Evolutionary conservation across 2,888 invertebrate species (phyloP).

Genomic region (Microdon myrmicae): DNA sequence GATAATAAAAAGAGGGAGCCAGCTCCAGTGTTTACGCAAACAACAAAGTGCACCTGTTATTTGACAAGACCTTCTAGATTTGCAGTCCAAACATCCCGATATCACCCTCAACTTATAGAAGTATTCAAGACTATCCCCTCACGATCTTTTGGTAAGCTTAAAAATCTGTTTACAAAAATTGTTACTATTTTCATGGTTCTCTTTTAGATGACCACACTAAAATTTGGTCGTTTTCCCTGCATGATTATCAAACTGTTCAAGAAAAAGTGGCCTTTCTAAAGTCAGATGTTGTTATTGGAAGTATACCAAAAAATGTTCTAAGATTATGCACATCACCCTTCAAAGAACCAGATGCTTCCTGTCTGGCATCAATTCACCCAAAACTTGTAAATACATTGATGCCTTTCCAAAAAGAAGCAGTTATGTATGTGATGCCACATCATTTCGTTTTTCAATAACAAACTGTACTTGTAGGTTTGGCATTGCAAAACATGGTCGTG

Average conservation of each 20-base stretch:
- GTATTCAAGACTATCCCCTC: slow-evolving; percentile 81
- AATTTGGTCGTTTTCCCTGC: slow-evolving; percentile 81
- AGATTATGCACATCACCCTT: slow-evolving; percentile 67
- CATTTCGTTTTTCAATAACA: slow-evolving; percentile 13
- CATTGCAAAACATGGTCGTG: slow-evolving; percentile 81
- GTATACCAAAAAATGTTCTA: slow-evolving; percentile 74
- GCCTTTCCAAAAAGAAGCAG: slow-evolving; percentile 90
- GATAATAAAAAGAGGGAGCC: slow-evolving; percentile 33
- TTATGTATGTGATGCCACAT: slow-evolving; percentile 70
- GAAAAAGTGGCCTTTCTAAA: slow-evolving; percentile 71
- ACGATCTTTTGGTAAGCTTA: slow-evolving; percentile 74
- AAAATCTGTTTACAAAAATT: background rate
- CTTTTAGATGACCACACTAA: slow-evolving; percentile 76
- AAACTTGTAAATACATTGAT: slow-evolving; percentile 76
- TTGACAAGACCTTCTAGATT: slow-evolving; percentile 77
- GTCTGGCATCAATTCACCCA: slow-evolving; percentile 76
- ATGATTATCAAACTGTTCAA: slow-evolving; percentile 76
- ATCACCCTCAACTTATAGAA: slow-evolving; percentile 75
- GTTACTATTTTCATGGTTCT: too few relatives aligned
- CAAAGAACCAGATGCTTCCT: slow-evolving; percentile 67
- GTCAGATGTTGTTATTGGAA: slow-evolving; percentile 73
- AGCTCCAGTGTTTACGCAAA: slow-evolving; percentile 55
- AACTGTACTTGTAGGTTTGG: slow-evolving; percentile 85
- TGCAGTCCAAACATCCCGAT: slow-evolving; percentile 76
- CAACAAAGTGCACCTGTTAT: slow-evolving; percentile 64